Conservation (phyloP, 2,888 invertebrate species). For the Trypoxylon attenuatum region DNA sequence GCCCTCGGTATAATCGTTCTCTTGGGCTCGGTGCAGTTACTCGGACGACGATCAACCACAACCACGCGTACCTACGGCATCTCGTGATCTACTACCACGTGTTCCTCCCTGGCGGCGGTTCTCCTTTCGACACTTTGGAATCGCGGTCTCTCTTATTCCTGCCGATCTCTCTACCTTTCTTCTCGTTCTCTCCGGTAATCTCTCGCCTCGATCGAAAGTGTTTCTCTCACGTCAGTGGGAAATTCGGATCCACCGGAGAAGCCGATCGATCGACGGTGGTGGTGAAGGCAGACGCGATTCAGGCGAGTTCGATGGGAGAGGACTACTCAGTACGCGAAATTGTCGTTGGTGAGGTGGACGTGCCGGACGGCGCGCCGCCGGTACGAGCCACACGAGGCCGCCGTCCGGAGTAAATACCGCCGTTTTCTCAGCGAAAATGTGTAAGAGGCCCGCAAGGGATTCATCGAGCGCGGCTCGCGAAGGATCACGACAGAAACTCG, state of each 20-base stretch:
- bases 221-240: slow-evolving; percentile 7
- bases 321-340: too few species aligned
- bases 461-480: neutral
- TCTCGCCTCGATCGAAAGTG: slow-evolving; percentile 9
- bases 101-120: slow-evolving; percentile 24
- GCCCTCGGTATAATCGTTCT: too few species aligned
- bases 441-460: too few species aligned
- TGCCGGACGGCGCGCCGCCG: neutral
- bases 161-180: too few species aligned
- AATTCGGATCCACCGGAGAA: slow-evolving; percentile 2
- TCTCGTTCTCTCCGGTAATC: neutral
- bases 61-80: too few species aligned
- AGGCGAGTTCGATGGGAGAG: neutral
- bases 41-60: too few species aligned
- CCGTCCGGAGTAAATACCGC: neutral
- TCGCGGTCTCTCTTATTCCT: too few species aligned
- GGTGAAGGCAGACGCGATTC: neutral
- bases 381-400: neutral
- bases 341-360: neutral
- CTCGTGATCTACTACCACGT: too few species aligned
- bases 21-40: too few species aligned
- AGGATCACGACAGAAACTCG: neutral
- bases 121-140: too few species aligned
- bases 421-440: too few species aligned
- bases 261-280: neutral